Conservation (phyloP, 2,113 vertebrate species). For the Serinus canaria region DNA sequence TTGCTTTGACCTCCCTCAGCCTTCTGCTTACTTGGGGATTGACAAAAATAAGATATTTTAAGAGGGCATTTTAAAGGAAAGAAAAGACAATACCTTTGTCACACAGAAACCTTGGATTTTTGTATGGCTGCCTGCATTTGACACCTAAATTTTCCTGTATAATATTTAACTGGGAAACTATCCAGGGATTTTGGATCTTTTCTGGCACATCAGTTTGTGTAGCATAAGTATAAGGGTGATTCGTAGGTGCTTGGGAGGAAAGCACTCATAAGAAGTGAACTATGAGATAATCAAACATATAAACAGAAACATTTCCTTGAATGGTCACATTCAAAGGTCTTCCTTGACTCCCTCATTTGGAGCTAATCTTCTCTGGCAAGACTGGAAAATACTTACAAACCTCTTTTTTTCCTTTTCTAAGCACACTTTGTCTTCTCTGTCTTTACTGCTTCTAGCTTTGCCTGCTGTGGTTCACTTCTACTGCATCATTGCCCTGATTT, state of each 20-base stretch:
- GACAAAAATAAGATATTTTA: neutral
- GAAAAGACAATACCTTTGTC: neutral
- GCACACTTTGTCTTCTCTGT: neutral
- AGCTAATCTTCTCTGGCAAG: neutral
- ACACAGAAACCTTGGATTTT: neutral
- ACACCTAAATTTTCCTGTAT: neutral
- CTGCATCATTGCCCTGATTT: neutral
- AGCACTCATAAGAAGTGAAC: neutral
- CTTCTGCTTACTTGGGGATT: neutral
- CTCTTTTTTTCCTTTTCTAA: neutral
- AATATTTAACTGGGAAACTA: neutral
- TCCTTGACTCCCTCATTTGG: neutral
- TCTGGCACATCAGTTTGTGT: neutral
- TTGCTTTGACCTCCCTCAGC: neutral
- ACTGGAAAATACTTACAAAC: neutral
- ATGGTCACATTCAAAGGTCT: neutral
- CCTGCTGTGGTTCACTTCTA: neutral
- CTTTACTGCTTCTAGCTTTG: neutral
- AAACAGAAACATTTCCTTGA: neutral
- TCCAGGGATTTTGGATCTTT: neutral
- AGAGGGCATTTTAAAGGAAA: neutral
- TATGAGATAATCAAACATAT: neutral
- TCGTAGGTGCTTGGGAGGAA: accelerated
- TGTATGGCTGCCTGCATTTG: neutral
- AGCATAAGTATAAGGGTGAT: neutral